These are phyloP conservation scores for Gila orcuttii DNA, from an alignment of 2,113 vertebrate genomes.

Conservation along the genomic window DNA sequence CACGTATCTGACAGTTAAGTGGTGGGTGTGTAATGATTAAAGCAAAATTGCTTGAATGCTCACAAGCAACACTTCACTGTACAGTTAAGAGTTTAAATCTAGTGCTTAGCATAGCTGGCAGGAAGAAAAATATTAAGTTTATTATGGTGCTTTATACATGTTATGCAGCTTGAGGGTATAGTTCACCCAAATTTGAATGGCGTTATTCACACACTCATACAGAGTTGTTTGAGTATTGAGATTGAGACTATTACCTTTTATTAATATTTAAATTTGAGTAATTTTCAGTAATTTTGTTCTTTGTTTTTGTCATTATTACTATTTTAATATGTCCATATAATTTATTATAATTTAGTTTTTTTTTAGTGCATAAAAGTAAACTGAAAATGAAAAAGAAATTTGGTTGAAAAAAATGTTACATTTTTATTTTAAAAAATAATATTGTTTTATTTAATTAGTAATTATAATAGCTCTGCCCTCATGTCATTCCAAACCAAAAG, in stretches of 20 bases:
- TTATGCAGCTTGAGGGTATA: not conserved
- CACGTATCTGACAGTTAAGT: not conserved
- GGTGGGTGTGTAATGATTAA: slow-evolving; percentile 20
- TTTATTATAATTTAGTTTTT: no score
- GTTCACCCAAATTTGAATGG: not conserved
- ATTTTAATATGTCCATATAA: no score
- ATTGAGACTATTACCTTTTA: not conserved
- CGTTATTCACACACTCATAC: not conserved
- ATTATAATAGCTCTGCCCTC: not conserved
- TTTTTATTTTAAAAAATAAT: no score
- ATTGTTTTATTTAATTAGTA: no score
- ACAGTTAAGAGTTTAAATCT: not conserved
- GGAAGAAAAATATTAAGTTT: not conserved
- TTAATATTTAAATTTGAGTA: not conserved
- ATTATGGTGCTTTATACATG: not conserved
- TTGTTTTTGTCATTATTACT: not conserved
- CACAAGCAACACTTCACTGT: not conserved
- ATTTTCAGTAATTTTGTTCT: not conserved
- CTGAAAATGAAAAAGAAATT: no score
- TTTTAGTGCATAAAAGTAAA: no score
- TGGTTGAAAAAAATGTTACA: no score
- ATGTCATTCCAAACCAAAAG: not conserved
- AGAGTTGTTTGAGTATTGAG: no score
- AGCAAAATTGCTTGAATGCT: not conserved
- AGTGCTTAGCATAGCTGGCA: not conserved